Base-by-base conservation (phyloP, 2,888 invertebrate genomes). In the Erannis defoliaria region DNA sequence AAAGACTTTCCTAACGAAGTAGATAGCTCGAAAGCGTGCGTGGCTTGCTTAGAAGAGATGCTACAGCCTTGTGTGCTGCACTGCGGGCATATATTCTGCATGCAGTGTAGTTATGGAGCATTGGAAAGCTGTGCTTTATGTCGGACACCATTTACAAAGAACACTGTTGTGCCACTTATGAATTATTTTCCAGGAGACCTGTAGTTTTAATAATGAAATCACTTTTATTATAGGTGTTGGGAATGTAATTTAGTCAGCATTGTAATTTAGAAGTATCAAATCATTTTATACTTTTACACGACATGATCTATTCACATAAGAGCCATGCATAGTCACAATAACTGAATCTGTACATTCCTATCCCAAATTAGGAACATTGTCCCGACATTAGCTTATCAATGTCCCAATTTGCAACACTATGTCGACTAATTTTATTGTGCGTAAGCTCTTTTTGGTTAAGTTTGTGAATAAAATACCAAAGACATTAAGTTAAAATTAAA, bases 11-110 rank as follows among this genome's bases (percentile, higher is more conserved):
- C 90, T 0, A 87, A 87, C 77, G 92, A 93, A 67, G 89, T 92
- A 0, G 89, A 91, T n/a, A 90, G 75, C 62, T 83, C 73, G 51
- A 91, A 83, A 64, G 85, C 87, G 1, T 93, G 93, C 85, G 84
- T 86, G 0, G 90, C 93, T 2, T 93, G 93, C 59, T 75, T 93
- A 54, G 93, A 93, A 60, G 90, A 91, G 67, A 91, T 93, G 58
- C 3, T 82, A 5, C 87, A 92, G 10, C 93, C 93, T 0, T 93
- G 93, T 80, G 91, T 88, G 0, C 69, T 93, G 21, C 90, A 85
- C 1, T 93, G 93, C 64, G 93, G 93, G 0, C 93, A 93, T 77
- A 77, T 93, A 45, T 93, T 93, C 62, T 93, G 93, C 66, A 79
- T 91, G 73, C 80, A 88, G 23, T 93, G 93, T 62, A 85, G 88